A percentile compares a stretch with the other conserved stretches of the same genome.
phyloP scores from a whole-genome alignment of 2,888 invertebrate genomes.

The Phlogophora meticulosa region DNA sequence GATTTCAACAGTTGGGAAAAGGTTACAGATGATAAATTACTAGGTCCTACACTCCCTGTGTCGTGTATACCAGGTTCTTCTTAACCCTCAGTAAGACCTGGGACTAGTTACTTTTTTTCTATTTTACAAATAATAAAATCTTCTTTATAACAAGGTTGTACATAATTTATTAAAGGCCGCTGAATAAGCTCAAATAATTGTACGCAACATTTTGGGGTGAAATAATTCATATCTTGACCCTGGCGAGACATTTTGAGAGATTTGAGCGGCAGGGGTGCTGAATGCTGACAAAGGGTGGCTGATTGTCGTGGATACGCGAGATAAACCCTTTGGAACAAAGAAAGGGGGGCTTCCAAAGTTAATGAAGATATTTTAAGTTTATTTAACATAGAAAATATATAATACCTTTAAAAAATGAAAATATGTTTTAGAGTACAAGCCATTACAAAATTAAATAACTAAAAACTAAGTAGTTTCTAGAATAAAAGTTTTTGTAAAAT shows the following conservation, averaged over 20 bases:
- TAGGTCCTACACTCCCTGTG: no score
- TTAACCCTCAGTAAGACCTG: no score
- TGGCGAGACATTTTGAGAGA: constrained; percentile 12
- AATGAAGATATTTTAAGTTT: constrained; percentile 3
- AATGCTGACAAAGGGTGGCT: constrained; percentile 37
- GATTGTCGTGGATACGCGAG: constrained; percentile 39
- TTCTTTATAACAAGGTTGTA: constrained; percentile 10
- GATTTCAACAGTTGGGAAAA: no score
- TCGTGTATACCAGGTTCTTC: no score
- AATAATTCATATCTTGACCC: constrained; percentile 42
- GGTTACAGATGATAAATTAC: no score
- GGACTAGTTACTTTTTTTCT: no score
- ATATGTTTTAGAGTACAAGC: no score
- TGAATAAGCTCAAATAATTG: constrained; percentile 23
- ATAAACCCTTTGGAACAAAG: constrained; percentile 28
- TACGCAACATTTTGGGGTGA: constrained; percentile 16
- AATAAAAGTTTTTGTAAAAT: no score
- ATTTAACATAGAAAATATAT: constrained; percentile 3
- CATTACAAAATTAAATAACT: no score
- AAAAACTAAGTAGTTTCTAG: no score
- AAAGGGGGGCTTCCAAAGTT: constrained; percentile 7
- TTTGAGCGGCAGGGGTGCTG: constrained; percentile 32
- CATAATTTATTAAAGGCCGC: not conserved
- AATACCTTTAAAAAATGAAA: no score
- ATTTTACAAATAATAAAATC: no score